Evolutionary conservation across 1,140 invertebrate species (phyloP), one percentile per base, ranked within the genome.

Genomic region (Stenopsyche tienmushanensis): DNA sequence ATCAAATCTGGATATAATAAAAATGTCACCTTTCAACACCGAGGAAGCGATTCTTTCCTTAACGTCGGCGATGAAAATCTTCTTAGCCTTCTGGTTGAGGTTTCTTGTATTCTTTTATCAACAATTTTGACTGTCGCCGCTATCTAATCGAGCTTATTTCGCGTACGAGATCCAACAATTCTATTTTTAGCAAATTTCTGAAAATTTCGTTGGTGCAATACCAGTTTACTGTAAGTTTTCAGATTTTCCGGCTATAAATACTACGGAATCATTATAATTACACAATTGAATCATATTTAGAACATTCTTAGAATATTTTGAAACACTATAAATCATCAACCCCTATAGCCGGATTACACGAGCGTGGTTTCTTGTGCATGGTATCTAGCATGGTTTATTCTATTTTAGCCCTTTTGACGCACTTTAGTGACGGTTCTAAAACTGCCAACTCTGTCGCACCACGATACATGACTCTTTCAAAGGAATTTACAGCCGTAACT

Each of bases 11-110:
- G 39, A n/a, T 39, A 39, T 23, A 62, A 64, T 18, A 68, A 21
- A 21, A 68, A 68, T 20, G 26, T 68, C 29, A 64, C 66, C n/a
- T 54, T 68, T 13, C 24, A 54, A 1, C 5, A 41, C 1, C 8
- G 26, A 8, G 62, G 59, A 24, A n/a, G 39, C 3, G 26, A 62
- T 2, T 60, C 66, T 8, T 68, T 23, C 26, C 23, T 68, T 2
- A 64, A 64, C 20, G 18, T 68, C 39, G 66, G 62, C 34, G 10
- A 49, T 1, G n/a, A 58, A 20, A 59, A 68, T 41, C 24, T 68
- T 0, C 8, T 68, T 9, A 18, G 25, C 24, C 10, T 64, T 5
- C 15, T 64, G 20, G 3, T 1, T 1, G 10, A 24, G 60, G 60
- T 62, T 24, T 21, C 42, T 58, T n/a, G 8, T 58, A 25, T 1